Percentiles rank a stretch among this genome's conserved stretches.
phyloP scores from a whole-genome alignment of 2,113 vertebrate species.

The Anolis carolinensis region DNA sequence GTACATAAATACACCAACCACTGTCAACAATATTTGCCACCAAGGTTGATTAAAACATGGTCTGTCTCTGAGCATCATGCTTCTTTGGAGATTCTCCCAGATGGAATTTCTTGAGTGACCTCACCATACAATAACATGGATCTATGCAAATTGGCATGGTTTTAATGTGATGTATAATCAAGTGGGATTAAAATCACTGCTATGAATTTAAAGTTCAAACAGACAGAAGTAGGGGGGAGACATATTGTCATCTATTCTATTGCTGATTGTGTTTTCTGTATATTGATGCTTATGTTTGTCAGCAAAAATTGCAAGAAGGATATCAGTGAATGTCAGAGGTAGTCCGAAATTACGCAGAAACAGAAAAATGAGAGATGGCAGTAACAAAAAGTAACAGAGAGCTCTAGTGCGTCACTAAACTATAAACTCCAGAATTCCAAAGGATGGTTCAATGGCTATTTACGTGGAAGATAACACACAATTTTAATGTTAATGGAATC shows the following conservation, averaged over 20 bases:
- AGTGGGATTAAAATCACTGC: constrained; percentile 39
- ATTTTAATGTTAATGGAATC: too few species aligned
- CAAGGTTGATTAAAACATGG: not conserved
- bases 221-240: constrained; percentile 33
- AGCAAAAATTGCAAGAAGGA: not conserved
- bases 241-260: not conserved
- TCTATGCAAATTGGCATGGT: constrained; percentile 41
- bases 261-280: not conserved
- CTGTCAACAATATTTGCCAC: constrained; percentile 43
- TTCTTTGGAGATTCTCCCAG: constrained; percentile 38
- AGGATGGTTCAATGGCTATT: too few species aligned
- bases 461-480: too few species aligned
- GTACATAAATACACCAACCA: constrained; percentile 33
- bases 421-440: too few species aligned
- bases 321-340: not conserved
- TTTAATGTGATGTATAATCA: constrained; percentile 41
- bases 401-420: too few species aligned
- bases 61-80: constrained; percentile 28
- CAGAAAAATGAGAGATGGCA: not conserved
- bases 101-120: constrained; percentile 17
- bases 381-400: not conserved
- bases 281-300: not conserved
- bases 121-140: constrained; percentile 1
- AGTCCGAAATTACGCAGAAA: not conserved
- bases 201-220: constrained; percentile 16